phyloP scores from a whole-genome alignment of 2,113 vertebrate genomes.

The Hypanus sabinus region DNA sequence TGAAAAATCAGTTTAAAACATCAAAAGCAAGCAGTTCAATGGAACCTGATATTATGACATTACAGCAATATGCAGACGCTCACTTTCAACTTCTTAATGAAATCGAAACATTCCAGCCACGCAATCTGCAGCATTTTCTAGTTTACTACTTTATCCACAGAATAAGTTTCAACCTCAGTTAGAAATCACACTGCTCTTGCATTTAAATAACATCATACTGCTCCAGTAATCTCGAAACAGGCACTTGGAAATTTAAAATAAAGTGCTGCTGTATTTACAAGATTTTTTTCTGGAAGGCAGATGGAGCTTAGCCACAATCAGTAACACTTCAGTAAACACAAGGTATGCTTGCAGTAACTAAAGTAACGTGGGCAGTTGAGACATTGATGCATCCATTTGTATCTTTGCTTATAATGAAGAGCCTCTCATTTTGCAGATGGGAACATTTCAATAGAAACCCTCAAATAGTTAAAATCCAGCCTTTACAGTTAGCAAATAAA shows the following conservation, averaged over 20 bases:
- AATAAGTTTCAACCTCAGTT: neutral
- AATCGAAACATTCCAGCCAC: neutral
- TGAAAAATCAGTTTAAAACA: neutral
- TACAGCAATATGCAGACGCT: neutral
- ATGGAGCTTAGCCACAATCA: neutral
- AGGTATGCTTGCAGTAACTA: neutral
- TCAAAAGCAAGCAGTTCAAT: neutral
- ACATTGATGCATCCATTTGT: neutral
- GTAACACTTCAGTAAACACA: neutral
- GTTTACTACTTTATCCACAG: neutral
- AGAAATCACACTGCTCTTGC: neutral
- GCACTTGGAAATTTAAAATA: neutral
- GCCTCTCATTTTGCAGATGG: neutral
- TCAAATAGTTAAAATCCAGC: neutral
- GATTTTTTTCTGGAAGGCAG: neutral
- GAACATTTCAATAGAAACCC: neutral
- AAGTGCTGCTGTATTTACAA: neutral
- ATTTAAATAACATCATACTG: neutral
- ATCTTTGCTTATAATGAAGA: neutral
- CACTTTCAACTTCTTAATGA: neutral
- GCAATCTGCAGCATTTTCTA: neutral
- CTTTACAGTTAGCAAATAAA: neutral
- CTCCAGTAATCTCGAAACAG: neutral
- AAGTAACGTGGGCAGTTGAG: conserved; percentile 1
- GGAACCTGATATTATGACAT: neutral